A percentile compares a stretch with the other conserved stretches of the same genome.
phyloP scores from a whole-genome alignment of 2,888 invertebrate genomes.

The Plagiodera versicolora region DNA sequence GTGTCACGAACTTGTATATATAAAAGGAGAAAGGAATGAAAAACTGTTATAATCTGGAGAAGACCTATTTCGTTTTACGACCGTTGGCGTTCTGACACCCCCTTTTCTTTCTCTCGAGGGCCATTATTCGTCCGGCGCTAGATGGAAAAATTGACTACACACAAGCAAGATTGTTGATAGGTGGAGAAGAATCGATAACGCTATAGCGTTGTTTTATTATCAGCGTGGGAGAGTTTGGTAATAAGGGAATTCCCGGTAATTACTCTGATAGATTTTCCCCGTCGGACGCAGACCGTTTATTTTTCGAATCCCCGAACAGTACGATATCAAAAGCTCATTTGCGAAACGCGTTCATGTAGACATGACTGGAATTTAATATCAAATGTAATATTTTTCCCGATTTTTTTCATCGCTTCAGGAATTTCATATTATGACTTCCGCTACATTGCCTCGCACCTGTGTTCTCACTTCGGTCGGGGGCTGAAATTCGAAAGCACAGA shows the following conservation, averaged over 20 bases:
- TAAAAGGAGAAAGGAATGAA: slow-evolving; percentile 20
- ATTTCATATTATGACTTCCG: not conserved
- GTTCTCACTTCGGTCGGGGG: not conserved
- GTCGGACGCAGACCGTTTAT: slow-evolving; percentile 9
- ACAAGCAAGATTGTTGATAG: not conserved
- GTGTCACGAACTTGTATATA: slow-evolving; percentile 13
- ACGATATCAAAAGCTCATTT: slow-evolving; percentile 15
- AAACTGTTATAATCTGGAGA: slow-evolving; percentile 27
- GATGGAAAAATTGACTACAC: slow-evolving; percentile 36
- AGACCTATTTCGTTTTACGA: slow-evolving; percentile 39
- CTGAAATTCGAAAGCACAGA: not conserved
- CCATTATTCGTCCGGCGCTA: slow-evolving; percentile 29
- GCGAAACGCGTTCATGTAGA: slow-evolving; percentile 11
- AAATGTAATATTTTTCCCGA: slow-evolving; percentile 5
- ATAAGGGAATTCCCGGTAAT: slow-evolving; percentile 8
- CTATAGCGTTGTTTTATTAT: not conserved
- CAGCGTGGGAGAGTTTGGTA: not conserved
- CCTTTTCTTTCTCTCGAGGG: slow-evolving; percentile 30
- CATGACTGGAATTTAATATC: slow-evolving; percentile 12
- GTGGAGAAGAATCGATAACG: not conserved
- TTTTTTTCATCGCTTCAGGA: not conserved
- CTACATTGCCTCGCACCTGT: not conserved
- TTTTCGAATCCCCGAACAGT: not conserved
- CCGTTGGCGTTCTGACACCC: slow-evolving; percentile 16
- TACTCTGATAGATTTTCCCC: slow-evolving; percentile 15